Evolutionary conservation across 2,888 invertebrate species (phyloP).

Genomic region (Lasiommata megera): DNA sequence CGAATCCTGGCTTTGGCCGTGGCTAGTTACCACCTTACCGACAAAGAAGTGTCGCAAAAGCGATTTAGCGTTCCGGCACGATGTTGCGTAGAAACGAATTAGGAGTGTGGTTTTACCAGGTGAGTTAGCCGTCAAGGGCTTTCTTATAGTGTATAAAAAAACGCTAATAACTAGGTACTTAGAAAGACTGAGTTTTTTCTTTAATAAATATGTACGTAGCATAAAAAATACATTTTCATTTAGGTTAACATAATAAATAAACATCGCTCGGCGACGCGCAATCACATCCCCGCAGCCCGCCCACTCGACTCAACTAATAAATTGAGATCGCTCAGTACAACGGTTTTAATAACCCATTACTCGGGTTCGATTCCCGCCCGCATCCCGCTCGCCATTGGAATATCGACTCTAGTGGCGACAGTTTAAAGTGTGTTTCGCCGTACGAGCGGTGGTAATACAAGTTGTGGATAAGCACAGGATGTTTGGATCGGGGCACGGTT

Average conservation of each 20-base stretch:
- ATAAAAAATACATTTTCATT: too few species aligned
- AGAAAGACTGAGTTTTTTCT: too few species aligned
- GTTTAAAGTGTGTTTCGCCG: conserved; percentile 8
- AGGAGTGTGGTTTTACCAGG: too few species aligned
- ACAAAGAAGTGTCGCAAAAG: too few species aligned
- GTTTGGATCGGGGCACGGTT: conserved; percentile 19
- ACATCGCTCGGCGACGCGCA: neutral
- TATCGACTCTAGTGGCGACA: neutral
- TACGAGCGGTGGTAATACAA: conserved; percentile 8
- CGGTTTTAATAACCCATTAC: conserved; percentile 38
- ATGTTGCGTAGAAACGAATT: too few species aligned
- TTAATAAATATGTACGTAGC: too few species aligned
- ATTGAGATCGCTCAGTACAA: conserved; percentile 27
- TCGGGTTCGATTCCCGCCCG: conserved; percentile 35
- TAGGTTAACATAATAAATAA: neutral
- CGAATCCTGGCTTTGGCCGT: too few species aligned
- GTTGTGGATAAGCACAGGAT: conserved; percentile 32
- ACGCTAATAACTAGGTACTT: too few species aligned
- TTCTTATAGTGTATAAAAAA: too few species aligned
- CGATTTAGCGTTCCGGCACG: too few species aligned
- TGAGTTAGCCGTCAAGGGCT: too few species aligned
- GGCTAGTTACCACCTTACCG: too few species aligned
- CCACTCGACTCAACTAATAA: conserved; percentile 23
- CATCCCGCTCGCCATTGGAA: conserved; percentile 25
- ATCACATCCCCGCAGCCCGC: conserved; percentile 3